Base-by-base conservation (phyloP, 1,140 invertebrate genomes). In the Trachelipus rathkii region DNA sequence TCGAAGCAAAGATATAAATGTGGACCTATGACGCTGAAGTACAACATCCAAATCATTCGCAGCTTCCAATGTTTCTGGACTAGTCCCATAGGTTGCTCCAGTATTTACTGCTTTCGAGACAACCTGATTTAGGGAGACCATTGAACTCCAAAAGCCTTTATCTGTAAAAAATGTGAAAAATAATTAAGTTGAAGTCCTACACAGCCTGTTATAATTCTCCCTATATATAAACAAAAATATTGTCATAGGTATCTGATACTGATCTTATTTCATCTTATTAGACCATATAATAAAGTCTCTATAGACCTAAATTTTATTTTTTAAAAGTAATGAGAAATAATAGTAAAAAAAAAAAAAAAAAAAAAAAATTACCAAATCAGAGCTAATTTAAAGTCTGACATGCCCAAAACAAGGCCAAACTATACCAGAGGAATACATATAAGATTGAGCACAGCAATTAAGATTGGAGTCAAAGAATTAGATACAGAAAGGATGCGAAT, bases 21-120 rank as follows among this genome's bases (percentile, higher is more conserved):
- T 60, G 19, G 50, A 13, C 19, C 50, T 13, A 60, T 60, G 50
- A 19, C 50, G 50, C 50, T 60, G 50, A 60, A 60, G 50, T 60
- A 19, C 50, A 60, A 60, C 50, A 60, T 60, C 50, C 50, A 60
- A 60, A 19, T 60, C 50, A 60, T 60, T 60, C 4, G 50, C 50
- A 15, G 50, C 50, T 60, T 60, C 50, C 11, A 60, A 19, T 60
- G 50, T 60, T 19, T 60, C 11, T 19, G 50, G 50, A 60, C 11
- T 15, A 60, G 50, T 60, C 19, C 50, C 50, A 60, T 60, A 3
- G 11, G 50, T 60, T 15, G 50, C 50, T 15, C 50, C 50, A 15
- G 50, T 19, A 60, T 13, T 15, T 19, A 60, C 50, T 60, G 50
- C 50, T 19, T 60, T 60, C 3, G 50, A 60, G 2, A 60, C 50